Evolutionary conservation across 2,888 invertebrate species (phyloP), one percentile per base, ranked within the genome.

Genomic region (Salticus scenicus): DNA sequence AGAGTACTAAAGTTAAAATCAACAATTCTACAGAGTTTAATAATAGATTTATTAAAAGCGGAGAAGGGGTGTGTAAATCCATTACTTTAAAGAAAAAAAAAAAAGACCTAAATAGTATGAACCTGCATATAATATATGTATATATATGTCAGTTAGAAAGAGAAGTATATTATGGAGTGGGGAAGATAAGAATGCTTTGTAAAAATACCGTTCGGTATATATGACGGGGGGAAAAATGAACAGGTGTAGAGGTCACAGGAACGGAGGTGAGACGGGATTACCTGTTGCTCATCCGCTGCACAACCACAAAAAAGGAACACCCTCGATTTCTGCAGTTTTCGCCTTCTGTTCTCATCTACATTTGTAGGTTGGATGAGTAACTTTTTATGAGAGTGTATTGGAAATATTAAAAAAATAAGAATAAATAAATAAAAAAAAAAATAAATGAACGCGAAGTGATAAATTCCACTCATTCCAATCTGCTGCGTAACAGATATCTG

Each of bases 161-260:
- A 47, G 17, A 47, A 17, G 7, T 12, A 57, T 4, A 57, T 8
- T 20, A 24, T 2, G 20, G 20, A 57, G 24, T 5, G 57, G 10
- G 37, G 37, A 37, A 24, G 57, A 5, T 20, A 57, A 24, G 24
- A 24, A 57, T 57, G 24, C 17, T 8, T 24, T 12, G 4, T 12
- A 5, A 47, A 47, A 47, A 47, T 47, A 47, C 57, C 57, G 57
- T 57, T 57, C 24, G 1, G 12, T 24, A 57, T 57, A 24, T 5
- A 37, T 24, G 24, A 17, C 47, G 4, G 12, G 57, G 4, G 7
- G 17, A 17, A 47, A 47, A 47, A 47, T 47, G 17, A 47, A 47
- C 57, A 57, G 57, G 57, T 57, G 57, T 57, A 57, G 57, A 57
- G 57, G 57, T 57, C 24, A 57, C 57, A 24, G 57, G 57, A 57